Base-by-base conservation (phyloP, 2,797 vertebrate species). In the Hippopotamyrus pictus region DNA sequence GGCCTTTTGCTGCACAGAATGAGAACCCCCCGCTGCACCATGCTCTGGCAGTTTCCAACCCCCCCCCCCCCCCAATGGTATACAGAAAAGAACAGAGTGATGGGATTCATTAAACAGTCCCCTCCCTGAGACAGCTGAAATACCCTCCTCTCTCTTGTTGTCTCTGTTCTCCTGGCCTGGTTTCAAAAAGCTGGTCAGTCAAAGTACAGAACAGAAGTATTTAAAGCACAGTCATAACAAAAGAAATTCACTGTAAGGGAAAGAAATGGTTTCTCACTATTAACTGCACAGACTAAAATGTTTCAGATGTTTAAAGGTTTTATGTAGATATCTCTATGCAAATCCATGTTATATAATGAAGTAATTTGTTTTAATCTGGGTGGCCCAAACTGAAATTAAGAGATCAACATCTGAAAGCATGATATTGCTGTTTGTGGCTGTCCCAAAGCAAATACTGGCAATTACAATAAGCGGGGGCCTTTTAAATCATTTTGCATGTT, bases 71-170 rank as follows among this genome's bases (percentile, higher is more conserved):
- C 76, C 82, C 19, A 46, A 9, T 7, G 12, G 14, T 11, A 84
- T 46, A 84, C 82, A 33, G 48, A 54, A 33, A 54, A 86, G 50
- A 54, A 41, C 25, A 51, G 48, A 54, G 85, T 86, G 50, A 54
- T 51, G 11, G 51, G 51, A 86, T 37, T 86, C 85, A 54, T 88
- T 88, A 88, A 88, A 88, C 44, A 48, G 57, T n/a, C 59, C 41
- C 9, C 41, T 51, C 62, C 11, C 62, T 33, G 41, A 25, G 41
- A 37, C 3, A 12, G 50, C 50, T 86, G 83, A 50, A 25, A 85
- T 85, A 25, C 25, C n/a, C 46, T 33, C 9, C 29, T 59, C 48
- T 12, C 1, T 50, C 41, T 73, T 17, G 22, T 48, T 48, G 33
- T 29, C 62, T 25, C 87, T 33, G 41, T 50, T 25, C 62, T 79